These are phyloP conservation scores for Arge pagana DNA, from an alignment of 2,888 invertebrate genomes.

Conservation along the genomic window DNA sequence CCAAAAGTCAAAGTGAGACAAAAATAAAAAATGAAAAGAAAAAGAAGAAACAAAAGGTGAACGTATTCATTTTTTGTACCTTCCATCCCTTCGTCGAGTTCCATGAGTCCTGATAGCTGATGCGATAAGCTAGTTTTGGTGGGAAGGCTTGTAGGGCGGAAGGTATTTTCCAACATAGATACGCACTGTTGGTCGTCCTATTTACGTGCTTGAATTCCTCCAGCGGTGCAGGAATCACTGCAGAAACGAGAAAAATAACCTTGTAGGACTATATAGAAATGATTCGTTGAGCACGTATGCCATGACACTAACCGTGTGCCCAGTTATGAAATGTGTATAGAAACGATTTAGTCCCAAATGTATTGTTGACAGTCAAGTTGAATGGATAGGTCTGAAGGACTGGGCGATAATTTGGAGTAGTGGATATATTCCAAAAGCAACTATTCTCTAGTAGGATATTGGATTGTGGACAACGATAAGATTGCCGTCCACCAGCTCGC, in stretches of 20 bases:
- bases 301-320: constrained; percentile 55
- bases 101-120: constrained; percentile 62
- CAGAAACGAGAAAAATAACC: constrained; percentile 30
- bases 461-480: constrained; percentile 48
- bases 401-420: constrained; percentile 63
- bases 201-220: constrained; percentile 57
- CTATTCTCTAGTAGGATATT: constrained; percentile 38
- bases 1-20: too few species aligned
- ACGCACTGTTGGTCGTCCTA: constrained; percentile 59
- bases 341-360: constrained; percentile 63
- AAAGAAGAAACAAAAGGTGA: background rate
- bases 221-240: constrained; percentile 61
- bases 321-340: constrained; percentile 66
- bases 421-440: constrained; percentile 61
- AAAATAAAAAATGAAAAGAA: too few species aligned
- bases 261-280: background rate
- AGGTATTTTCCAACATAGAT: constrained; percentile 60
- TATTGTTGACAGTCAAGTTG: constrained; percentile 65
- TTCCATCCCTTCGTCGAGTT: constrained; percentile 57
- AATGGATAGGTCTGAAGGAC: constrained; percentile 64
- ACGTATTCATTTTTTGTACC: constrained; percentile 40
- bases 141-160: constrained; percentile 60
- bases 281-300: constrained; percentile 1
- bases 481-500: constrained; percentile 53
- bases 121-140: constrained; percentile 59